Evolutionary conservation across 92 coral and sea anemone genomes (phyloP).

Genomic region (Actinostola sp.): DNA sequence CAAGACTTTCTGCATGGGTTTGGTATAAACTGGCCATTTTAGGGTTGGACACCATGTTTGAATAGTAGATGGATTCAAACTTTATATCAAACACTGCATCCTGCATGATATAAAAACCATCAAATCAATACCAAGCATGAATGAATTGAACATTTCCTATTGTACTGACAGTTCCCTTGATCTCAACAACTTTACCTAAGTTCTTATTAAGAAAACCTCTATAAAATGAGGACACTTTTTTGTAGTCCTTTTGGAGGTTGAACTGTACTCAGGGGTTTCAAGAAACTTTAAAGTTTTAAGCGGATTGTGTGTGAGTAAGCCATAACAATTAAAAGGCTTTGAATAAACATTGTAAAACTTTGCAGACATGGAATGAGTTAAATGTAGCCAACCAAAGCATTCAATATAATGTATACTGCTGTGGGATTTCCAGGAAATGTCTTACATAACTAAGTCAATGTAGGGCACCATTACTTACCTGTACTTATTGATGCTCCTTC

Average conservation of each 20-base stretch:
- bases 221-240: no score
- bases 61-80: conserved; percentile 35
- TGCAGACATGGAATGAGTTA: no score
- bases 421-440: not conserved
- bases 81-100: conserved; percentile 65
- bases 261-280: no score
- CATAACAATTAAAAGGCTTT: no score
- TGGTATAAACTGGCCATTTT: no score
- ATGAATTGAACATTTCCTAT: not conserved
- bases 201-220: no score
- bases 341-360: no score
- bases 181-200: no score
- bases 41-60: conserved; percentile 62
- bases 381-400: not conserved
- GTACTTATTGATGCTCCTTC: conserved; percentile 82
- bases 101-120: conserved; percentile 29
- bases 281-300: no score
- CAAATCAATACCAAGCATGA: not conserved
- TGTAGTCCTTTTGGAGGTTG: no score
- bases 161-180: not conserved
- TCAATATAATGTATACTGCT: not conserved
- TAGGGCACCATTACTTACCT: conserved; percentile 42
- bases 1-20: no score
- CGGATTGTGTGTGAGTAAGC: no score
- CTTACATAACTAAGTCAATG: not conserved